A percentile compares a stretch with the other conserved stretches of the same genome.
Conservation (phyloP, 2,888 invertebrate genomes). For the Xylota sylvarum region DNA sequence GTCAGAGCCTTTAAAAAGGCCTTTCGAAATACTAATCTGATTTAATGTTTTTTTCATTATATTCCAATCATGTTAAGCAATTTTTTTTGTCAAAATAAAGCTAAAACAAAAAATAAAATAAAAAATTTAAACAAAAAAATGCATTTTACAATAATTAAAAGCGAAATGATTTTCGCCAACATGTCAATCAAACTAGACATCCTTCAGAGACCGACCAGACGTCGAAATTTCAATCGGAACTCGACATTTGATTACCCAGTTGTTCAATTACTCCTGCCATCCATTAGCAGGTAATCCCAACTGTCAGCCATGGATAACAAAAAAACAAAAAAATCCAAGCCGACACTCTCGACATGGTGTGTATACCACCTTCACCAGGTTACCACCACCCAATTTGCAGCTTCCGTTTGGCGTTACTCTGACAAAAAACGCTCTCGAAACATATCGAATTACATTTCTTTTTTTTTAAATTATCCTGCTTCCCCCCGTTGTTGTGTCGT, state of each 20-base stretch:
- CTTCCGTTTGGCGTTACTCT: conserved; percentile 42
- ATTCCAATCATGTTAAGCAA: no score
- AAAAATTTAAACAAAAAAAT: no score
- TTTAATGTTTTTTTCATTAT: no score
- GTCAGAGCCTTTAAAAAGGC: no score
- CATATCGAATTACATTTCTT: conserved; percentile 66
- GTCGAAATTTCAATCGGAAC: conserved; percentile 49
- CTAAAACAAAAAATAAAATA: no score
- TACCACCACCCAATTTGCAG: conserved; percentile 54
- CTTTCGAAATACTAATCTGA: no score
- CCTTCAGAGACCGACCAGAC: conserved; percentile 5
- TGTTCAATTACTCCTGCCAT: conserved; percentile 65
- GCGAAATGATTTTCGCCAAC: no score
- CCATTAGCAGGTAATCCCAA: conserved; percentile 75
- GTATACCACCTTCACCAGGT: conserved; percentile 36
- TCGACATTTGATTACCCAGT: conserved; percentile 65
- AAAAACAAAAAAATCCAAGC: conserved; percentile 8
- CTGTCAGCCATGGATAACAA: conserved; percentile 48
- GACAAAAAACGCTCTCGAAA: conserved; percentile 45
- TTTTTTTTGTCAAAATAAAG: no score
- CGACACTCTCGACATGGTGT: conserved; percentile 55
- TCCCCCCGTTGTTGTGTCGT: conserved; percentile 16
- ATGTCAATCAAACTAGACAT: conserved; percentile 42
- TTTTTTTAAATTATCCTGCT: conserved; percentile 45
- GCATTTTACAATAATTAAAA: no score